Percentiles rank a stretch among this genome's conserved stretches.
Conservation (phyloP, 2,113 vertebrate genomes). For the Accipiter cooperii region DNA sequence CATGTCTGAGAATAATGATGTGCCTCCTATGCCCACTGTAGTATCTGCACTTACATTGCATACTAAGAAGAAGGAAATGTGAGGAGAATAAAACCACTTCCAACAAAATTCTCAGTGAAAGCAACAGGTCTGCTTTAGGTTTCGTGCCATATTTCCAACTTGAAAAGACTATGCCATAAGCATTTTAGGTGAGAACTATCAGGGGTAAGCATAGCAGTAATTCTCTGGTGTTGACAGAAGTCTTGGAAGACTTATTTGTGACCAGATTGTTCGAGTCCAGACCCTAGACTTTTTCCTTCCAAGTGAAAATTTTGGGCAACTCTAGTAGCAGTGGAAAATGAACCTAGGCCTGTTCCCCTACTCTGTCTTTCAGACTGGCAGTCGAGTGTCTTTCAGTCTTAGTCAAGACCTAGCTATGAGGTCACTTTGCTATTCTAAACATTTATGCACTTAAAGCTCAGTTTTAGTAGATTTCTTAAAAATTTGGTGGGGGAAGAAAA, state of each 20-base stretch:
- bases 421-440: background rate
- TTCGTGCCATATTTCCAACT: background rate
- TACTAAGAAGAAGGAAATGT: background rate
- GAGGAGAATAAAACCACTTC: background rate
- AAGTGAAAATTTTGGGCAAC: background rate
- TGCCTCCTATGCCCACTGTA: background rate
- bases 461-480: background rate
- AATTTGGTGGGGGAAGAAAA: background rate
- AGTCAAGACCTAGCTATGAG: background rate
- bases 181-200: background rate
- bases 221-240: background rate
- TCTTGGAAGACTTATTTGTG: background rate
- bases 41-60: background rate
- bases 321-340: background rate
- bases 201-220: background rate
- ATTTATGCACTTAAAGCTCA: background rate
- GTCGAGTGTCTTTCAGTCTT: background rate
- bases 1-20: background rate
- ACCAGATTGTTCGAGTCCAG: background rate
- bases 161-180: background rate
- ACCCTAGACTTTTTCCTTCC: background rate
- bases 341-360: fast-evolving
- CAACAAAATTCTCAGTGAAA: background rate
- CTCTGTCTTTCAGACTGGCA: background rate
- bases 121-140: background rate